Percentiles rank a stretch among this genome's conserved stretches.
These are phyloP conservation scores for Hipparchia semele DNA, from an alignment of 2,888 invertebrate genomes.

Conservation along the genomic window DNA sequence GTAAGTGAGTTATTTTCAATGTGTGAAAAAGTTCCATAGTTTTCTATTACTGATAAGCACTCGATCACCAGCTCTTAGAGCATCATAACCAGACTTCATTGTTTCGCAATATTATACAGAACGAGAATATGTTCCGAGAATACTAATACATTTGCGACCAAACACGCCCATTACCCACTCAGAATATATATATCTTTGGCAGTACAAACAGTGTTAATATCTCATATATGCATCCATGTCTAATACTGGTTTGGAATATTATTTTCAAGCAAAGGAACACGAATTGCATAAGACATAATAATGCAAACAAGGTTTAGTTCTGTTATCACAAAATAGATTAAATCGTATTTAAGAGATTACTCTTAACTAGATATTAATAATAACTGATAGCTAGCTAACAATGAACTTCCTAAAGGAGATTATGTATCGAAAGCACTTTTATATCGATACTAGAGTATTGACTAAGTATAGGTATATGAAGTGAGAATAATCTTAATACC, in stretches of 20 bases:
- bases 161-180: neutral
- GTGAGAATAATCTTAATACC: neutral
- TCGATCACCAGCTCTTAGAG: neutral
- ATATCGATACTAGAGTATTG: neutral
- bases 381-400: neutral
- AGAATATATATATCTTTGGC: constrained; percentile 10
- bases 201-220: constrained; percentile 6
- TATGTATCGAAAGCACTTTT: no score
- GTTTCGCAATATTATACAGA: constrained; percentile 5
- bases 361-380: neutral
- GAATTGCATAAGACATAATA: neutral
- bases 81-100: constrained; percentile 1
- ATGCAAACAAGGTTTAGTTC: neutral
- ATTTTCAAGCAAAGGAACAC: neutral
- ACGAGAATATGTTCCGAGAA: neutral
- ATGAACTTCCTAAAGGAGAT: neutral
- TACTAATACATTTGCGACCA: constrained; percentile 12
- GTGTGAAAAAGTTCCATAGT: no score
- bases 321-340: neutral
- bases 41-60: no score
- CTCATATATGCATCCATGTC: constrained; percentile 13
- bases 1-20: no score
- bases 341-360: neutral
- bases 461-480: neutral
- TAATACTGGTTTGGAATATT: neutral